Base-by-base conservation (phyloP, 2,113 vertebrate species). In the Rhagologus leucostigma region DNA sequence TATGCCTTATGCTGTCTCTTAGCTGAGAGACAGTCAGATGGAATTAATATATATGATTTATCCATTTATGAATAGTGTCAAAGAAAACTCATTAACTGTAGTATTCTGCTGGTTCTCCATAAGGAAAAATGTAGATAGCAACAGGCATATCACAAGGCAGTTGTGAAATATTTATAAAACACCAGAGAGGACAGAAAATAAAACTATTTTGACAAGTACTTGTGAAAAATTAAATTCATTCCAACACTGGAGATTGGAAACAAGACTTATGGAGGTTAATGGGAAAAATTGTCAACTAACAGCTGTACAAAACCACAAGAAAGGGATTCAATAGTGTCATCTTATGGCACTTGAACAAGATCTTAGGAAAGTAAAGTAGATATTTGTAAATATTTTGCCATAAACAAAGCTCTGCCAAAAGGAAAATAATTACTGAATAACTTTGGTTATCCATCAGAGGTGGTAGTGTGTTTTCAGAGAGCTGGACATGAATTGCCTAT, bases 11-110 rank as follows among this genome's bases (percentile, higher is more conserved):
- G 76, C 27, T 64, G 41, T 60, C n/a, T 60, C 69, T 71, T 91
- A 87, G 67, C 87, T 35, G 62, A 89, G 29, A 91, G 75, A 70
- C 64, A 82, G 37, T 75, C 86, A 91, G 63, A 44, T 77, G 84
- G 81, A 89, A 87, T 80, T 55, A 13, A 83, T 94, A 91, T 32
- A 67, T 81, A 41, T 84, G 71, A 93, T 87, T 84, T 92, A 90
- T 90, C 33, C 0, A 0, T 60, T 86, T 90, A 47, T 47, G 63
- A 90, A 88, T 30, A 86, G 42, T 37, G 84, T 89, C 52, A 84
- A 87, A 91, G 73, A 89, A 88, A 94, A 81, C 7, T 80, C 63
- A 64, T 78, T 81, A 96, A 79, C 47, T 75, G 5, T 12, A 76
- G 49, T 41, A 33, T 91, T 93, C 57, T 0, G 0, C 37, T 73